A percentile compares a stretch with the other conserved stretches of the same genome.
phyloP scores from a whole-genome alignment of 2,113 vertebrate genomes.

The Taurulus bubalis region DNA sequence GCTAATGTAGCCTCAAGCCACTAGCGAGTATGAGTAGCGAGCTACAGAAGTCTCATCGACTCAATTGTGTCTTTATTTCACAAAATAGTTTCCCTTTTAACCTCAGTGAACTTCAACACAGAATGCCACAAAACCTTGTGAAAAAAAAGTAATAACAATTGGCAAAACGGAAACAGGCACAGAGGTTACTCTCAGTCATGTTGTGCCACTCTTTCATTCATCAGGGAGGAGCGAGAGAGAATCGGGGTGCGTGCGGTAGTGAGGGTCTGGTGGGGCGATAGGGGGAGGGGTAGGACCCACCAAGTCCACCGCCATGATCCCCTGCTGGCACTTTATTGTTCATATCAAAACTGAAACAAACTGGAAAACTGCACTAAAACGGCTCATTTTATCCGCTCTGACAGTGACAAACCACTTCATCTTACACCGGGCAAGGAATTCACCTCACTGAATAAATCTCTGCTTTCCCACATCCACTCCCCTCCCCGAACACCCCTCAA shows the following conservation, averaged over 20 bases:
- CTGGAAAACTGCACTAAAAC: constrained; percentile 12
- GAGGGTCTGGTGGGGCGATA: constrained; percentile 53
- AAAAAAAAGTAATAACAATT: constrained; percentile 57
- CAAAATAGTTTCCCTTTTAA: neutral
- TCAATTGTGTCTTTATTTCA: neutral
- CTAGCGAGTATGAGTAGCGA: neutral
- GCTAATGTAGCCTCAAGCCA: neutral
- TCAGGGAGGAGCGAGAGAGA: constrained; percentile 9
- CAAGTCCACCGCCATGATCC: constrained; percentile 23
- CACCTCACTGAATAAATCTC: constrained; percentile 44
- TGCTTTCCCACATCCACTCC: constrained; percentile 45
- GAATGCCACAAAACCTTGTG: neutral
- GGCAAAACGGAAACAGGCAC: constrained; percentile 63
- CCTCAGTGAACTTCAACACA: neutral
- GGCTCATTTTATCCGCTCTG: neutral
- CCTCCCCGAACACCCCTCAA: constrained; percentile 57
- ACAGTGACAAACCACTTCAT: constrained; percentile 34
- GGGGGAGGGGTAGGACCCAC: constrained; percentile 65
- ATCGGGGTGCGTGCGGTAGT: constrained; percentile 44
- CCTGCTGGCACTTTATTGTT: constrained; percentile 45
- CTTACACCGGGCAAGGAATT: constrained; percentile 34
- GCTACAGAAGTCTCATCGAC: neutral
- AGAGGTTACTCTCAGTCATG: constrained; percentile 75
- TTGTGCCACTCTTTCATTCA: constrained; percentile 36
- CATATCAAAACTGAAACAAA: constrained; percentile 39